These are phyloP conservation scores for Anguilla marmorata DNA, from an alignment of 2,797 vertebrate genomes.

Conservation along the genomic window DNA sequence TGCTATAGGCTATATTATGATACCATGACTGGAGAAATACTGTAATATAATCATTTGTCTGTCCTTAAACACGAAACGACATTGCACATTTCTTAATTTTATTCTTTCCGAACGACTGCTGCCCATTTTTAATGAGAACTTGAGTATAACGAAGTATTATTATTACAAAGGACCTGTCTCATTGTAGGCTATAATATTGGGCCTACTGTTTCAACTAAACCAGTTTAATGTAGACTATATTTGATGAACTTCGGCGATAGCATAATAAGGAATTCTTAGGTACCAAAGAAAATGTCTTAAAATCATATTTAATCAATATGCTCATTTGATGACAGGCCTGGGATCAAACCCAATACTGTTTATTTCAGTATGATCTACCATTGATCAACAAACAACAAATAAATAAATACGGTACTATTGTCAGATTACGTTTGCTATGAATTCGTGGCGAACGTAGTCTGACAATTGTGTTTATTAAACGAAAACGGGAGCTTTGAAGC, in stretches of 20 bases:
- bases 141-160: slow-evolving; percentile 6
- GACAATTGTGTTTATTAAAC: slow-evolving; percentile 14
- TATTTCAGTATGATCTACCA: not conserved
- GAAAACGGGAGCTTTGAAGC: slow-evolving; percentile 4
- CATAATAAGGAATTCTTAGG: not conserved
- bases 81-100: not conserved
- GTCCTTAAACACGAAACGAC: not conserved
- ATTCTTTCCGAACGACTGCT: not conserved
- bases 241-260: not conserved
- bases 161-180: not conserved
- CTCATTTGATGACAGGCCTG: slow-evolving; percentile 22
- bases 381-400: not conserved
- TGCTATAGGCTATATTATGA: not conserved
- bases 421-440: not conserved
- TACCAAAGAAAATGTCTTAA: not conserved
- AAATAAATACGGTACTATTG: not conserved
- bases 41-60: not conserved
- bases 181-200: not conserved
- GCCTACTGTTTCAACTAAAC: not conserved
- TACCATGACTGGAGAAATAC: not conserved
- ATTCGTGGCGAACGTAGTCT: not conserved
- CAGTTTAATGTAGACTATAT: not conserved
- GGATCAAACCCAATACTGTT: not conserved
- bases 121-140: not conserved
- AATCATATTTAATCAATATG: slow-evolving; percentile 19